Evolutionary conservation across 2,888 invertebrate genomes (phyloP).

Genomic region (Meliscaeva auricollis): DNA sequence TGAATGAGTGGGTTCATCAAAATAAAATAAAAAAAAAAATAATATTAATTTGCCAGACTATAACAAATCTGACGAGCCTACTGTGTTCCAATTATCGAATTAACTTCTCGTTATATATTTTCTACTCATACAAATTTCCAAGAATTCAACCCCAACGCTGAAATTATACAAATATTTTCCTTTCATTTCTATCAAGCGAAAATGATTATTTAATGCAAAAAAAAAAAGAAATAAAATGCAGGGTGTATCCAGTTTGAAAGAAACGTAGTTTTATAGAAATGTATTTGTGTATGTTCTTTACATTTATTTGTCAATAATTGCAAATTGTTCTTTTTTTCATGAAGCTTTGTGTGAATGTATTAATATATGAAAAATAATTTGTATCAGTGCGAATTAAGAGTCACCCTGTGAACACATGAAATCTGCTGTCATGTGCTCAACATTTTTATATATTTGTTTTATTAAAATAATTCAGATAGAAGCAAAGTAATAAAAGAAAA

Average conservation of each 20-base stretch:
- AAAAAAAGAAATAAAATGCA: no score
- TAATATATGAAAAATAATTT: no score
- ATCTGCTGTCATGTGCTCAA: slow-evolving; percentile 5
- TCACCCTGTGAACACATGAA: not conserved
- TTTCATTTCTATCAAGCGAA: not conserved
- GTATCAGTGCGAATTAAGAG: not conserved
- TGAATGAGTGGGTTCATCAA: not conserved
- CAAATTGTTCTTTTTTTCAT: no score
- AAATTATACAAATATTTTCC: not conserved
- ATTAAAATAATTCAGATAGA: slow-evolving; percentile 9
- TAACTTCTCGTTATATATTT: slow-evolving; percentile 1
- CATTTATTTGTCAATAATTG: no score
- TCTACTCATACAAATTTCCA: slow-evolving; percentile 17
- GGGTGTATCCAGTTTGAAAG: no score
- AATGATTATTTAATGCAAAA: not conserved
- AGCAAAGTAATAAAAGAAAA: not conserved
- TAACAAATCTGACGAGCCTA: slow-evolving; percentile 17
- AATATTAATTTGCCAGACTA: slow-evolving; percentile 3
- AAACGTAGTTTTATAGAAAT: no score
- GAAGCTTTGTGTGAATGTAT: no score
- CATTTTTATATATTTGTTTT: not conserved
- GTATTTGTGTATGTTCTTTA: no score
- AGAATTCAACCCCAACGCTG: slow-evolving; percentile 21
- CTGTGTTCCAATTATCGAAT: slow-evolving; percentile 25
- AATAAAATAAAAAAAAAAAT: slow-evolving; percentile 1